Percentiles rank a stretch among this genome's conserved stretches.
Conservation (phyloP, 2,797 vertebrate species). For the Myotis pilosus region DNA sequence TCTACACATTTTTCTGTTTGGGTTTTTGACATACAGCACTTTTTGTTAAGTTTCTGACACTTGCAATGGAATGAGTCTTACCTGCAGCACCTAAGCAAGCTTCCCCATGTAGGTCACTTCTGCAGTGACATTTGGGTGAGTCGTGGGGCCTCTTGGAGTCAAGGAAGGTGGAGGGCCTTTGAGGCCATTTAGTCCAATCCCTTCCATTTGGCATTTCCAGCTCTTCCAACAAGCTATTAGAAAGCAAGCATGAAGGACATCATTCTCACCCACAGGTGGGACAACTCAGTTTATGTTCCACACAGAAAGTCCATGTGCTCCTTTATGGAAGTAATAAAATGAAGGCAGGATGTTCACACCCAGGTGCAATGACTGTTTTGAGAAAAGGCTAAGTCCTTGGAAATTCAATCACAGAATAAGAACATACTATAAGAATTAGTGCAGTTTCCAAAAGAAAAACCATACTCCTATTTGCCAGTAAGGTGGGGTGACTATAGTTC, state of each 20-base stretch:
- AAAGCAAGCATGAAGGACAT: background rate
- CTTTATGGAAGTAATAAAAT: slow-evolving; percentile 5
- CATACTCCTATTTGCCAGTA: background rate
- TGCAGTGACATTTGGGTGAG: background rate
- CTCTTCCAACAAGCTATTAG: background rate
- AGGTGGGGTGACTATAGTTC: background rate
- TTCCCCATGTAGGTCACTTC: background rate
- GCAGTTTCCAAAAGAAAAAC: background rate
- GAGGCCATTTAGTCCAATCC: background rate
- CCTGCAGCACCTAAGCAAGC: background rate
- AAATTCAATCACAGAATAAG: slow-evolving; percentile 17
- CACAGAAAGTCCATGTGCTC: background rate
- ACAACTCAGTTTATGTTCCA: background rate
- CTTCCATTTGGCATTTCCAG: background rate
- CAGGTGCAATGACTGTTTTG: background rate
- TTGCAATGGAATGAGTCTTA: background rate
- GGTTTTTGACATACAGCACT: background rate
- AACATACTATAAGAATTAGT: background rate
- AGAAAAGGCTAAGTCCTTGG: slow-evolving; percentile 29
- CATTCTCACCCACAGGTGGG: background rate
- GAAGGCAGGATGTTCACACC: background rate
- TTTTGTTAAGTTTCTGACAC: background rate
- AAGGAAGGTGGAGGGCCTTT: background rate
- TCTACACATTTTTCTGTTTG: background rate
- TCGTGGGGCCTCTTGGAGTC: background rate